These are phyloP conservation scores for Elysia chlorotica DNA, from an alignment of 1,140 invertebrate genomes.

Conservation along the genomic window DNA sequence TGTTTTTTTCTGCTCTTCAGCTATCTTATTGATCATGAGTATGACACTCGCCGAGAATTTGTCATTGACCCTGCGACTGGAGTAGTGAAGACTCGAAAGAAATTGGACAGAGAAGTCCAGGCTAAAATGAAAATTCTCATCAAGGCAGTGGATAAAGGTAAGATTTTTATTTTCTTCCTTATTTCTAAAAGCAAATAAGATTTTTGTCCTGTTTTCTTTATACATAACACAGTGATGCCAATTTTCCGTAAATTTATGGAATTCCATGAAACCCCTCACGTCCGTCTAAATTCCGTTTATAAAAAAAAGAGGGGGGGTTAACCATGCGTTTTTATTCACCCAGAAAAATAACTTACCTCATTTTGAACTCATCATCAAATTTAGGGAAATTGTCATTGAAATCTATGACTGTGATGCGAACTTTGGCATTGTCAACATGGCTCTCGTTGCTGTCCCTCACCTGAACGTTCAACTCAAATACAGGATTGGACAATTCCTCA, in stretches of 20 bases:
- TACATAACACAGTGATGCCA: too few species aligned
- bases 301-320: too few species aligned
- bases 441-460: constrained; percentile 40
- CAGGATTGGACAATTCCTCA: constrained; percentile 33
- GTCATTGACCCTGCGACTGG: constrained; percentile 86
- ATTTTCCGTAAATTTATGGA: too few species aligned
- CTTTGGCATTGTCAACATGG: constrained; percentile 39
- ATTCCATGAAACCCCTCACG: too few species aligned
- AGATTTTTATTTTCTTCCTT: not conserved
- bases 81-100: constrained; percentile 88
- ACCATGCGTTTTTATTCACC: too few species aligned
- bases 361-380: constrained; percentile 30
- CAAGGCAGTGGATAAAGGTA: constrained; percentile 91
- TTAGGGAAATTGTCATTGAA: constrained; percentile 50
- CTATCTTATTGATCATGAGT: constrained; percentile 38
- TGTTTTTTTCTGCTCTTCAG: constrained; percentile 24
- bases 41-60: constrained; percentile 79
- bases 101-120: constrained; percentile 75
- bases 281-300: too few species aligned
- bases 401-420: constrained; percentile 45
- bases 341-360: not conserved
- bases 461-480: constrained; percentile 45
- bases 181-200: not conserved
- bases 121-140: constrained; percentile 87
- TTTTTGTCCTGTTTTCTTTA: too few species aligned